Evolutionary conservation across 2,797 vertebrate species (phyloP), one percentile per base, ranked within the genome.

Genomic region (Hoplostethus atlanticus): DNA sequence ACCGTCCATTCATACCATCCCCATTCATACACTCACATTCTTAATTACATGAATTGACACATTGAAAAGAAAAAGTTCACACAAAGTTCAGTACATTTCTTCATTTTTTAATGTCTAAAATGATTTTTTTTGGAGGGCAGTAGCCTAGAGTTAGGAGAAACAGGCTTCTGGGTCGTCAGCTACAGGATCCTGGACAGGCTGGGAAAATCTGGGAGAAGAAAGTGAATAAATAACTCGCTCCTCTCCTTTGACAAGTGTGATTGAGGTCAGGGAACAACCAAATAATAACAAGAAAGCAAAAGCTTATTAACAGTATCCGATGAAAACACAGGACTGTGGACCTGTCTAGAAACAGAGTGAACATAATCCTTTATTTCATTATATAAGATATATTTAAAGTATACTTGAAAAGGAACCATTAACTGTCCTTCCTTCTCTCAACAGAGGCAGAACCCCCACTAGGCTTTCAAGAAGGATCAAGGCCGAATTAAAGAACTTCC

Each of bases 401-500:
- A 21, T 60, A 84, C 75, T 90, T 89, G 86, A 88, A 40, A 89
- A 91, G 78, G 77, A 86, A 64, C 80, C 78, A 88, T 90, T 86
- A 91, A 84, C 84, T 15, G 4, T 55, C 77, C 59, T 58, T 60
- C 70, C 83, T 84, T 69, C 85, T 71, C 78, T 79, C 77, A 73
- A 70, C 82, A 76, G 53, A 48, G 78, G 58, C 76, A 76, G 48
- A 84, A 71, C 67, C 79, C 81, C 86, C 78, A 83, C 71, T 36
- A 69, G 65, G 77, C 89, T 90, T 91, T 88, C 84, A 87, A 86
- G 76, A 87, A 74, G 79, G 89, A 92, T 92, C 83, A 91, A 90
- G 89, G 86, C 83, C 44, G 82, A 87, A 91, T 90, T 91, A 92
- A 86, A 85, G 84, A 86, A 90, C 89, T 90, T 93, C 89, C 87